Evolutionary conservation across 2,888 invertebrate species (phyloP), one percentile per base, ranked within the genome.

Genomic region (Andrena flavipes): DNA sequence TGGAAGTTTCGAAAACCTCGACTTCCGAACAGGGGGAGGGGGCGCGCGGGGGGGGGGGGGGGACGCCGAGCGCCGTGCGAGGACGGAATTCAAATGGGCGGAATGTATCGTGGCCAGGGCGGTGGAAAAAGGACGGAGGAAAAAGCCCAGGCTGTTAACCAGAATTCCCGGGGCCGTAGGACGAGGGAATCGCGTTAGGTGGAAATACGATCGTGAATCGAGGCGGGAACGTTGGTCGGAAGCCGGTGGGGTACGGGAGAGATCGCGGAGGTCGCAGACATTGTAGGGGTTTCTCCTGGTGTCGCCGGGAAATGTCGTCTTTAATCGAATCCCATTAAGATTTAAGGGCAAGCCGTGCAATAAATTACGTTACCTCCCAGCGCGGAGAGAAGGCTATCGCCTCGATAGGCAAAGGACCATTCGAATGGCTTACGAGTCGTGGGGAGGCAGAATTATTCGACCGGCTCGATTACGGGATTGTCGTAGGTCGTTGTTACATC

Each of bases 271-370:
- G 73, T 85, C 74, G 80, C 76, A 82, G 84, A 82, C 81, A 80
- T 84, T 71, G 78, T 76, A 84, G 82, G 76, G 86, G 84, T 88
- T 88, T 80, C 89, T 80, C 84, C 72, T 56, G 80, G 70, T 84
- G 84, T 89, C 89, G 89, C 85, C 84, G 83, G 88, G 89, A 89
- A 88, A 89, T 84, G 90, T 90, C 89, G 88, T 84, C 90, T 89
- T 91, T 90, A 90, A 90, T 90, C 91, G 90, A 91, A 91, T 90
- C 89, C 90, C 91, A 90, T 91, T 91, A 91, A 91, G 91, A 91
- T 91, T 91, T 91, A 90, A 90, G 86, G 90, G 88, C 88, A 86
- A 87, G 84, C 85, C 86, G 86, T 84, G 89, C 89, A 84, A 91
- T 91, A 91, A 91, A 91, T 91, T 90, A 91, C 90, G 82, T 84